phyloP scores from a whole-genome alignment of 2,113 vertebrate species.

The Salvelinus fontinalis region DNA sequence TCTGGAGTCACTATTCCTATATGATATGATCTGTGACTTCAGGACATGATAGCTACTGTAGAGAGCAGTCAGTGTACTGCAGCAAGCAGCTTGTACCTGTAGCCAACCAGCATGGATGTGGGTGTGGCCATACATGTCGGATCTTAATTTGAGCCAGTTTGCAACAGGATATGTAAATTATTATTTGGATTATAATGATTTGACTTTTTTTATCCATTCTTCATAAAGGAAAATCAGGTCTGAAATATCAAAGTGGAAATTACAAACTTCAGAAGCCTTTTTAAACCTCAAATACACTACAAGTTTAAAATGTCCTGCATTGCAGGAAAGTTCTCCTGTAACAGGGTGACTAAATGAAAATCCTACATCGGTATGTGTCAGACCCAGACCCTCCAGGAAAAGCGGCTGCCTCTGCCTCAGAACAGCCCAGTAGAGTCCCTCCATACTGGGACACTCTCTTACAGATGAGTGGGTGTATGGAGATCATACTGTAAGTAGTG shows the following conservation, averaged over 20 bases:
- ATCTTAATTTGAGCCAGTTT: too few species aligned
- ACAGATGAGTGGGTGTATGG: constrained; percentile 36
- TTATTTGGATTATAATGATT: too few species aligned
- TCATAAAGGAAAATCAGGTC: too few species aligned
- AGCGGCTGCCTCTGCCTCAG: constrained; percentile 6
- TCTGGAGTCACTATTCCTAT: neutral
- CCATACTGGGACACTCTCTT: constrained; percentile 46
- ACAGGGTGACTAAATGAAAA: too few species aligned
- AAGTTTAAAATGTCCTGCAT: too few species aligned
- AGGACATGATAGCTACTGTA: neutral
- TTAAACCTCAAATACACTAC: too few species aligned
- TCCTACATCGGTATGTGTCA: constrained; percentile 1
- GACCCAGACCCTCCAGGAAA: neutral
- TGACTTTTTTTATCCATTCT: too few species aligned
- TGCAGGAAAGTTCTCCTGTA: too few species aligned
- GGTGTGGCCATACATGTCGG: constrained; percentile 28
- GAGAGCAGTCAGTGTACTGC: too few species aligned
- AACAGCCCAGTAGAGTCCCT: constrained; percentile 32
- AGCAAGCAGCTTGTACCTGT: too few species aligned
- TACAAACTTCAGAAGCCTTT: too few species aligned
- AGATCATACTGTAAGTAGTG: constrained; percentile 20
- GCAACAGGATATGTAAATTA: constrained; percentile 4
- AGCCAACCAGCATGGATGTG: neutral
- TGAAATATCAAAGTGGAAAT: too few species aligned
- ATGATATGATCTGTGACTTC: neutral